Conservation (phyloP, 2,888 invertebrate genomes). For the Lottia gigantea region DNA sequence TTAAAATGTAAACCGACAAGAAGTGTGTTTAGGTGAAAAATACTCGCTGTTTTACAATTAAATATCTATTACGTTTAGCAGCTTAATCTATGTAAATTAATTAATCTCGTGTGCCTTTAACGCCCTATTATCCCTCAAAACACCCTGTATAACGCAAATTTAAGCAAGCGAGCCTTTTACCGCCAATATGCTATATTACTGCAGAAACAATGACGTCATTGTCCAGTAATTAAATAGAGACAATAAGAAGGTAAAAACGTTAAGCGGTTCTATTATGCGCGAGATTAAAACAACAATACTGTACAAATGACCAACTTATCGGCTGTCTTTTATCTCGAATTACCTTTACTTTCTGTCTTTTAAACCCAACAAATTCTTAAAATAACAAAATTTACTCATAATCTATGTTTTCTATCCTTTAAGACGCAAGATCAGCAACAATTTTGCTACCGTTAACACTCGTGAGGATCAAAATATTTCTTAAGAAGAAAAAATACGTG, state of each 20-base stretch:
- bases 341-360: no score
- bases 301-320: neutral
- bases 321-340: neutral
- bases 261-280: neutral
- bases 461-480: no score
- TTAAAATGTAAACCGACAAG: no score
- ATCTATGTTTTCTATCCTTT: no score
- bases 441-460: no score
- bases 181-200: neutral
- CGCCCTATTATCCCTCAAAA: neutral
- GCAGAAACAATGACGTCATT: neutral
- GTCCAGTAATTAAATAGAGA: neutral
- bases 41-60: neutral
- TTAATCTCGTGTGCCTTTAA: neutral
- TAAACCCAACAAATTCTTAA: no score
- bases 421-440: no score
- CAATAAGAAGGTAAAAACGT: slow-evolving; percentile 2
- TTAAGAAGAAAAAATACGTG: no score
- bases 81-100: neutral
- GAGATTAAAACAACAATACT: neutral
- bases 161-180: neutral
- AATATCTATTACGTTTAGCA: neutral
- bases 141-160: no score
- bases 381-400: no score
- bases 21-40: no score